Evolutionary conservation across 2,797 vertebrate genomes (phyloP).

Genomic region (Enteromius unitaeniatus): DNA sequence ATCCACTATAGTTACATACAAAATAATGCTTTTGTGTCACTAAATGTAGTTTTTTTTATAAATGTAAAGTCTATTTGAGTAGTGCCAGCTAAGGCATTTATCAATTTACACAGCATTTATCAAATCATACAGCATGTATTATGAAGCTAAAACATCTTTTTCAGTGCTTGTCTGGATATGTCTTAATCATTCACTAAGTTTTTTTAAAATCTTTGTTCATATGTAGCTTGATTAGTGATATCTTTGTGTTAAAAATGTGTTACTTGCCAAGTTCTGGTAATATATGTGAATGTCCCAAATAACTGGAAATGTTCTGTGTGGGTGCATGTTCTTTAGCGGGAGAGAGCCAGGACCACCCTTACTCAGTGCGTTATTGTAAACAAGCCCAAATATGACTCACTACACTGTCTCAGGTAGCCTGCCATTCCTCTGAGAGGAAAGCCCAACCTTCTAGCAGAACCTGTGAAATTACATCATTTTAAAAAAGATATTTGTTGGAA

Average conservation of each 20-base stretch:
- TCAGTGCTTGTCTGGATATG: slow-evolving; percentile 15
- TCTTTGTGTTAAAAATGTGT: background rate
- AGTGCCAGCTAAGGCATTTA: slow-evolving; percentile 34
- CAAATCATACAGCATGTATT: slow-evolving; percentile 22
- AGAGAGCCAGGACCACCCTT: slow-evolving; percentile 15
- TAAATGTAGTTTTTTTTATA: no score
- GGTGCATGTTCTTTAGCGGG: background rate
- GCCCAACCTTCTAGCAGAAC: slow-evolving; percentile 8
- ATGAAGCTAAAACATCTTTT: slow-evolving; percentile 25
- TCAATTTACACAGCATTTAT: slow-evolving; percentile 30
- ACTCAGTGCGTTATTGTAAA: background rate
- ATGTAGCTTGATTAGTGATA: slow-evolving; percentile 23
- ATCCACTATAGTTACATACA: no score
- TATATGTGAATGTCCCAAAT: slow-evolving; percentile 27
- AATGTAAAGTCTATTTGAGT: no score
- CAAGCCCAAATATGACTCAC: slow-evolving; percentile 16
- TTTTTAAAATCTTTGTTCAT: background rate
- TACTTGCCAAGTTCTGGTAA: slow-evolving; percentile 21
- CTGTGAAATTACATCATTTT: background rate
- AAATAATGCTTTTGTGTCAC: no score
- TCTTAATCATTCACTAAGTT: slow-evolving; percentile 23
- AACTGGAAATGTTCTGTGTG: background rate
- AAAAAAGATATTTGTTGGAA: background rate
- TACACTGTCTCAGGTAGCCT: slow-evolving; percentile 1
- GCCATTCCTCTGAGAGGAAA: background rate